Evolutionary conservation across 2,888 invertebrate genomes (phyloP).

Genomic region (Lymantria monacha): DNA sequence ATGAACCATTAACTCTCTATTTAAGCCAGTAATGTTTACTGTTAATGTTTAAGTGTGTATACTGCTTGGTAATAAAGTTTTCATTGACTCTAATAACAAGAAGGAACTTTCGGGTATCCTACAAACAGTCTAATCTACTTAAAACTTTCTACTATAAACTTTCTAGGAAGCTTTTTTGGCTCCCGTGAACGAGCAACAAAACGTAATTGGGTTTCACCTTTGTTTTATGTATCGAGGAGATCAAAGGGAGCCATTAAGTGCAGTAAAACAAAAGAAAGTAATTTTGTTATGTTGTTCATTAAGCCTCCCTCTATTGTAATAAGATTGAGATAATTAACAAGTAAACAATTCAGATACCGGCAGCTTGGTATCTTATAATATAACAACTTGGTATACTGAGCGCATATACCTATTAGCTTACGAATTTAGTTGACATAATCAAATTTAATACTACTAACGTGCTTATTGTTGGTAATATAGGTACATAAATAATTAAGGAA

Average conservation of each 20-base stretch:
- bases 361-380: no score
- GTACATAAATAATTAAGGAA: no score
- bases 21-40: no score
- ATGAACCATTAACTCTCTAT: no score
- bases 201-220: conserved; percentile 43
- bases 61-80: no score
- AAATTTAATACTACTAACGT: no score
- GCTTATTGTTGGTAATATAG: no score
- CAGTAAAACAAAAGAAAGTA: conserved; percentile 45
- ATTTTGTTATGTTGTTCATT: conserved; percentile 10
- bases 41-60: no score
- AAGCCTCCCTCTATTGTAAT: conserved; percentile 7
- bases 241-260: conserved; percentile 39
- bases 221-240: conserved; percentile 44
- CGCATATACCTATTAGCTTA: no score
- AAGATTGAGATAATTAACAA: not conserved
- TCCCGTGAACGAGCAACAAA: conserved; percentile 53
- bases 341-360: not conserved
- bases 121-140: conserved; percentile 19
- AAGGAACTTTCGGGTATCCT: conserved; percentile 8
- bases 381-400: no score
- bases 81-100: not conserved
- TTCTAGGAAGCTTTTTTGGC: conserved; percentile 47
- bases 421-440: no score
- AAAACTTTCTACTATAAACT: conserved; percentile 29